Percentiles rank a stretch among this genome's conserved stretches.
Conservation (phyloP, 2,113 vertebrate genomes). For the Chlorodrepanis virens region DNA sequence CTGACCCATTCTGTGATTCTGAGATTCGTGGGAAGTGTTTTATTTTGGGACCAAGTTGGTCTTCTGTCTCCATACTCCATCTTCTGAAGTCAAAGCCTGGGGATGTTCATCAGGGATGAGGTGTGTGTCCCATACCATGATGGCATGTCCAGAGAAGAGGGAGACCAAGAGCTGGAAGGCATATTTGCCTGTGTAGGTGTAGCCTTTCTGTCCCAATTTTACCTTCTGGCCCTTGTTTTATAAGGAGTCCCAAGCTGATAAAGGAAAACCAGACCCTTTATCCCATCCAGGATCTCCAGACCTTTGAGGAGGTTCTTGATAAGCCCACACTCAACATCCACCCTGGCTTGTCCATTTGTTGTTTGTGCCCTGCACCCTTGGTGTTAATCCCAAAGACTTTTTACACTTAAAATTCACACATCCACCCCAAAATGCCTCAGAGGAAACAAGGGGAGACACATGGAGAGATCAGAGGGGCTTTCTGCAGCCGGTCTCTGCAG, state of each 20-base stretch:
- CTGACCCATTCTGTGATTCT: not conserved
- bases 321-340: rapidly evolving
- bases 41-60: not conserved
- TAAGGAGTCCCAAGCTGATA: not conserved
- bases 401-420: not conserved
- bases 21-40: not conserved
- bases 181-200: not conserved
- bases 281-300: not conserved
- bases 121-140: not conserved
- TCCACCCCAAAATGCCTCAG: not conserved
- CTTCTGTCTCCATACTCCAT: not conserved
- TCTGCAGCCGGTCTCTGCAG: rapidly evolving
- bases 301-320: not conserved
- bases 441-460: rapidly evolving
- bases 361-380: rapidly evolving
- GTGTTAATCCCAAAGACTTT: not conserved
- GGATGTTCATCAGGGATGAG: not conserved
- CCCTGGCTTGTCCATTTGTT: rapidly evolving
- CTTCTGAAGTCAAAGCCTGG: not conserved
- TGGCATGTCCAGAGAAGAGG: not conserved
- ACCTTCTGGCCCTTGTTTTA: not conserved
- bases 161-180: not conserved
- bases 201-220: not conserved
- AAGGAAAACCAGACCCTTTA: not conserved
- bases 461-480: not conserved